Evolutionary conservation across 1,140 invertebrate genomes (phyloP).

Genomic region (Dinoponera quadriceps): DNA sequence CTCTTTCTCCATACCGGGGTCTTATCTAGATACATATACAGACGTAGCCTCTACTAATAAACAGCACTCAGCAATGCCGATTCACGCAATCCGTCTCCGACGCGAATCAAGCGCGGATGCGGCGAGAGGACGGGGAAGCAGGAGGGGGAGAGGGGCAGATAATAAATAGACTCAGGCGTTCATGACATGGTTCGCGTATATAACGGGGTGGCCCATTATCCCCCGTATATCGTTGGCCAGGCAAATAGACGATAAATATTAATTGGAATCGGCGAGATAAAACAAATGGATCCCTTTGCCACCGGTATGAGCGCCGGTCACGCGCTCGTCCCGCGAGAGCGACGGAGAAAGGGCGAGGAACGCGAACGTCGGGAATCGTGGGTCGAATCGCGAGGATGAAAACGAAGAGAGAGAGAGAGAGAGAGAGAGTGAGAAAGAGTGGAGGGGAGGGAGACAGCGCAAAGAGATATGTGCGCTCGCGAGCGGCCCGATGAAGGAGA

Average conservation of each 20-base stretch:
- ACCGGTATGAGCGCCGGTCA: conserved; percentile 68
- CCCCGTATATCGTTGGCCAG: conserved; percentile 44
- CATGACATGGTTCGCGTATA: neutral
- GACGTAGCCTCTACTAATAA: conserved; percentile 47
- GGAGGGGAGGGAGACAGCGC: neutral
- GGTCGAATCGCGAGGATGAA: conserved; percentile 59
- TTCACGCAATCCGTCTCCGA: conserved; percentile 68
- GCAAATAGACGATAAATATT: conserved; percentile 77
- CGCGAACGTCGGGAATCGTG: conserved; percentile 57
- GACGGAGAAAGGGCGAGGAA: conserved; percentile 13
- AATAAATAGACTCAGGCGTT: conserved; percentile 37
- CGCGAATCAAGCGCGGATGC: conserved; percentile 46
- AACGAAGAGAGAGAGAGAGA: conserved; percentile 8
- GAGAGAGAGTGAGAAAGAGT: conserved; percentile 9
- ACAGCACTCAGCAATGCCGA: conserved; percentile 52
- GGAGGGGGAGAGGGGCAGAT: conserved; percentile 36
- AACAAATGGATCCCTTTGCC: conserved; percentile 73
- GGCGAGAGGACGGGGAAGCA: conserved; percentile 11
- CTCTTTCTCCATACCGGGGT: conserved; percentile 5
- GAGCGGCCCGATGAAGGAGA: neutral
- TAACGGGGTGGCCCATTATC: conserved; percentile 45
- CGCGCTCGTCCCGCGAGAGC: conserved; percentile 54
- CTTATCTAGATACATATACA: conserved; percentile 57
- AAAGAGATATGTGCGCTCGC: conserved; percentile 1
- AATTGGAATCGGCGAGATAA: conserved; percentile 76